Evolutionary conservation across 2,113 vertebrate species (phyloP).

Genomic region (Herpetotheres cachinnans): DNA sequence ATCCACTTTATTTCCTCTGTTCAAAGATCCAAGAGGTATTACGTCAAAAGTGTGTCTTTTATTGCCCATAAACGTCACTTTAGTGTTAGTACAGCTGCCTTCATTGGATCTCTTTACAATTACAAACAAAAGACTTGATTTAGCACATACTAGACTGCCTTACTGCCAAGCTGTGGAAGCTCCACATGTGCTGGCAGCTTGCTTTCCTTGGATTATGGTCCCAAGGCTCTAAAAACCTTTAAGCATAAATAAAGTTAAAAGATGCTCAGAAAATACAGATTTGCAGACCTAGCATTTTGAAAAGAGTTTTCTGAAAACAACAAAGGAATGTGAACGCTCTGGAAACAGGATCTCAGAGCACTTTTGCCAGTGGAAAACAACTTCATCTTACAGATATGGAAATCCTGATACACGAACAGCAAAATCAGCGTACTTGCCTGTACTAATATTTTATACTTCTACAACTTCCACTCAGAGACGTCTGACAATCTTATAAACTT

Average conservation of each 20-base stretch:
- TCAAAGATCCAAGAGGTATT: constrained; percentile 21
- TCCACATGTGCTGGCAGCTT: neutral
- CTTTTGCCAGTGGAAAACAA: neutral
- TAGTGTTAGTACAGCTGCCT: constrained; percentile 10
- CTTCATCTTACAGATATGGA: neutral
- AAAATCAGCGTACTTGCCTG: neutral
- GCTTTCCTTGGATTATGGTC: neutral
- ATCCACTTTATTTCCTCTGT: neutral
- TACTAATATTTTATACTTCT: neutral
- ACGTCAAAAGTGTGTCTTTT: constrained; percentile 17
- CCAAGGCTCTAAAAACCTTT: neutral
- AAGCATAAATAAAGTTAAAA: constrained; percentile 31
- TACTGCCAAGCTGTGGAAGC: neutral
- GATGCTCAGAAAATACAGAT: neutral
- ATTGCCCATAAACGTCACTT: constrained; percentile 21
- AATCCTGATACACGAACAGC: neutral
- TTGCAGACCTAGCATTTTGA: neutral
- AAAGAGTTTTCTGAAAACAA: neutral
- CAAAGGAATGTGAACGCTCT: neutral
- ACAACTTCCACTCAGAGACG: neutral
- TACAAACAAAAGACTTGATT: constrained; percentile 36
- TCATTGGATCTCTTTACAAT: constrained; percentile 27
- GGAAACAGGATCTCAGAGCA: neutral
- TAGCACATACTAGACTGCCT: neutral
- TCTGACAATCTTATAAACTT: neutral